Evolutionary conservation across 1,140 invertebrate genomes (phyloP).

Genomic region (Pectinophora gossypiella): DNA sequence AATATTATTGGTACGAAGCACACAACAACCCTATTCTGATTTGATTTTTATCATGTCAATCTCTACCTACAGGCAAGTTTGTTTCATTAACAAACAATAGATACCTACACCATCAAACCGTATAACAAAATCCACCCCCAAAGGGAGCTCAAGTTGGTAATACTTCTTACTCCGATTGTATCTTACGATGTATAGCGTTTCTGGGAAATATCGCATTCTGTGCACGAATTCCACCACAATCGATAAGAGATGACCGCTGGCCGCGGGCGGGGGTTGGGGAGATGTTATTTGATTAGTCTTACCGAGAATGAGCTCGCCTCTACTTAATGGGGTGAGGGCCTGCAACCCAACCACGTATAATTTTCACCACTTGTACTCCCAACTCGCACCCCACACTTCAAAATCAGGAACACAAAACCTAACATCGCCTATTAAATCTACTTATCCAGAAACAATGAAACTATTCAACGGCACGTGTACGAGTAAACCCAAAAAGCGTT

Average conservation of each 20-base stretch:
- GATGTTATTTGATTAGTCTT: conserved; percentile 75
- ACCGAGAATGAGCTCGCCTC: conserved; percentile 72
- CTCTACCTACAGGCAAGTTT: too few relatives aligned
- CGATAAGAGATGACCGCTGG: conserved; percentile 75
- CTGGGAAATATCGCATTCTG: conserved; percentile 72
- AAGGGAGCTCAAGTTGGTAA: conserved; percentile 7
- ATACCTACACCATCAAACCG: too few relatives aligned
- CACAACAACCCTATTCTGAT: too few relatives aligned
- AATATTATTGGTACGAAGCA: too few relatives aligned
- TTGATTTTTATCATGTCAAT: too few relatives aligned
- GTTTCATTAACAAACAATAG: too few relatives aligned
- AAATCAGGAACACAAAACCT: conserved; percentile 26
- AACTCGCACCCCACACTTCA: conserved; percentile 29
- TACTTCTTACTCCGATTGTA: conserved; percentile 31
- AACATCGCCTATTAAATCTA: conserved; percentile 25
- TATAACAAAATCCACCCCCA: neutral
- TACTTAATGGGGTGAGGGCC: conserved; percentile 71
- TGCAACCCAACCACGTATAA: conserved; percentile 70
- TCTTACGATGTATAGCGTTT: conserved; percentile 42
- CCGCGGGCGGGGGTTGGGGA: conserved; percentile 59
- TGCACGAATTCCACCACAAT: conserved; percentile 75
- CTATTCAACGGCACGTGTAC: conserved; percentile 11
- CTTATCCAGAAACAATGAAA: conserved; percentile 23
- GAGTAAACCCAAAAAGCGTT: conserved; percentile 36
- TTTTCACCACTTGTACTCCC: conserved; percentile 59